These are phyloP conservation scores for Calephelis virginiensis DNA, from an alignment of 1,140 invertebrate species.

Conservation along the genomic window DNA sequence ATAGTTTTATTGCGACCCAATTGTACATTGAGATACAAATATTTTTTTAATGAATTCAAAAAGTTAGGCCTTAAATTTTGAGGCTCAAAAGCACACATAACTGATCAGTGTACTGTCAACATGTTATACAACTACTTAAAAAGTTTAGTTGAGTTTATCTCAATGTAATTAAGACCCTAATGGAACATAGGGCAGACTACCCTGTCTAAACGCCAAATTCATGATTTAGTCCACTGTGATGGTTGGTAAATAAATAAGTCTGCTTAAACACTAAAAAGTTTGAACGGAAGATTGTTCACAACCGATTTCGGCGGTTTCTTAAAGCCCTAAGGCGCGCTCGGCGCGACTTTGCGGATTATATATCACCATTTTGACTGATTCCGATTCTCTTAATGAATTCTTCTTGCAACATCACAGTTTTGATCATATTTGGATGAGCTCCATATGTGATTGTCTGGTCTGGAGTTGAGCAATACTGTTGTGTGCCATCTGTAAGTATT, in stretches of 20 bases:
- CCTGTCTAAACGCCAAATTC: slow-evolving; percentile 38
- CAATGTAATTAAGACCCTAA: slow-evolving; percentile 24
- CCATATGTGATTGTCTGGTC: slow-evolving; percentile 60
- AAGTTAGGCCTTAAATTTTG: background rate
- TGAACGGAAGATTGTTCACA: slow-evolving; percentile 74
- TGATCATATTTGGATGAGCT: slow-evolving; percentile 72
- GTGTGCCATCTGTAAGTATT: slow-evolving; percentile 61
- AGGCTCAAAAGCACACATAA: background rate
- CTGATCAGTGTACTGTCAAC: background rate
- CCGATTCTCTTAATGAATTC: slow-evolving; percentile 77
- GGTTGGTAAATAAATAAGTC: slow-evolving; percentile 73
- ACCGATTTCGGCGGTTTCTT: slow-evolving; percentile 72
- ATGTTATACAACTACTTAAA: background rate
- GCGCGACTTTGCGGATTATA: slow-evolving; percentile 72
- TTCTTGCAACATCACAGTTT: slow-evolving; percentile 76
- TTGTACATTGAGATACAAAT: slow-evolving; percentile 22
- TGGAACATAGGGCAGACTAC: slow-evolving; percentile 29
- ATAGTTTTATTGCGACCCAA: slow-evolving; percentile 14
- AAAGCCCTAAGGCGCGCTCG: slow-evolving; percentile 71
- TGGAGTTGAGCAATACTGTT: slow-evolving; percentile 67
- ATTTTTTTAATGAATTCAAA: slow-evolving; percentile 9
- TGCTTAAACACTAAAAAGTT: slow-evolving; percentile 71
- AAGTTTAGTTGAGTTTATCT: slow-evolving; percentile 17
- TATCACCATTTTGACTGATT: slow-evolving; percentile 77
- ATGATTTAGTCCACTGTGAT: slow-evolving; percentile 65